Evolutionary conservation across 2,797 vertebrate species (phyloP).

Genomic region (Rhinophrynus dorsalis): DNA sequence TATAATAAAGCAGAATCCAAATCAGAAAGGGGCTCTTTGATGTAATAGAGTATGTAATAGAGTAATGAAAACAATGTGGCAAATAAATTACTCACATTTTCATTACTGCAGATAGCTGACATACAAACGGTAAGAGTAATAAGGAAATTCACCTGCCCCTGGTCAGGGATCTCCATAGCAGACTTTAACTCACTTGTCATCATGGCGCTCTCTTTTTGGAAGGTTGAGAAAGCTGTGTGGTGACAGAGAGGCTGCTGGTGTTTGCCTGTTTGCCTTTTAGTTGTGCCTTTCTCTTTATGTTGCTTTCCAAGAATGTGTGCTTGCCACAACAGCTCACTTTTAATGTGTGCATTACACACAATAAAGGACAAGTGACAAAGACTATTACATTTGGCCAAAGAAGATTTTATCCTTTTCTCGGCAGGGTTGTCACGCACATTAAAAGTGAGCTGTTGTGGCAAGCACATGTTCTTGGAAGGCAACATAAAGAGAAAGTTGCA

Average conservation of each 20-base stretch:
- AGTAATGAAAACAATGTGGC: no score
- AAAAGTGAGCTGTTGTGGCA: conserved; percentile 91
- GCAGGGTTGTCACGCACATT: no score
- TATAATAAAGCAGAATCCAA: no score
- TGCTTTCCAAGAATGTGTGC: conserved; percentile 88
- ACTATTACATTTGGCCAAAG: conserved; percentile 91
- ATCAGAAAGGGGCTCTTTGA: no score
- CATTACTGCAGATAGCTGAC: no score
- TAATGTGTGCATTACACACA: conserved; percentile 82
- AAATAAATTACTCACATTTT: no score
- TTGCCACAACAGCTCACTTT: conserved; percentile 89
- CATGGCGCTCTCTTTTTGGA: conserved; percentile 71
- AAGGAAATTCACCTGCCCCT: no score
- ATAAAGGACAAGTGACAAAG: conserved; percentile 84
- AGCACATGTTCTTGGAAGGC: conserved; percentile 87
- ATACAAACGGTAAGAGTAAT: no score
- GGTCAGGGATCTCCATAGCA: no score
- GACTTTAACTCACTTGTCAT: conserved; percentile 68
- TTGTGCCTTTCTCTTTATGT: conserved; percentile 76
- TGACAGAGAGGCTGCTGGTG: conserved; percentile 22
- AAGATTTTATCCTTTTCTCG: no score
- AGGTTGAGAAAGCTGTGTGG: conserved; percentile 51
- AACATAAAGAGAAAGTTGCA: conserved; percentile 78
- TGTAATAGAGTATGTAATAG: no score
- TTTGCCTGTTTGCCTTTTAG: conserved; percentile 70